Percentiles rank a stretch among this genome's conserved stretches.
These are phyloP conservation scores for Saguinus midas DNA, from an alignment of 2,113 vertebrate species.

Conservation along the genomic window DNA sequence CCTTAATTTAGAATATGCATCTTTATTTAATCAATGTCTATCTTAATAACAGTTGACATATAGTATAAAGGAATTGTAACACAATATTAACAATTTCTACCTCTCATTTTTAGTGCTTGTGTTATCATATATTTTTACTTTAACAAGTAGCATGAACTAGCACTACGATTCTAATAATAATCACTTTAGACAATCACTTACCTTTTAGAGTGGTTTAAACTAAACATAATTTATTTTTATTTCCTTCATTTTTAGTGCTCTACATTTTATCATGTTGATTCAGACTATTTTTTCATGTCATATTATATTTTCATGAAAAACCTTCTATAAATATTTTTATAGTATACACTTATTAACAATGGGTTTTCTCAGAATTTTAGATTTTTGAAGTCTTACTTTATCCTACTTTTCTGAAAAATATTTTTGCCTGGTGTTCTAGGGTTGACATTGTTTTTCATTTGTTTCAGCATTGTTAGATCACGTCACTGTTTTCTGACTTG, in stretches of 20 bases:
- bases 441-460: not conserved
- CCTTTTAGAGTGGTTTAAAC: not conserved
- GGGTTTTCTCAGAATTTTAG: not conserved
- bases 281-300: not conserved
- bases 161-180: not conserved
- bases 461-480: not conserved
- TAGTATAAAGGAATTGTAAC: not conserved
- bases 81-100: not conserved
- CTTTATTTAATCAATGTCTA: not conserved
- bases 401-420: not conserved
- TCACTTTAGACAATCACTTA: not conserved
- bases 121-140: not conserved
- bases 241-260: not conserved
- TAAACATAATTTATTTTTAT: not conserved
- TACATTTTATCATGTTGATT: not conserved
- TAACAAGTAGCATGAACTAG: not conserved
- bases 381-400: not conserved
- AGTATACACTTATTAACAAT: not conserved
- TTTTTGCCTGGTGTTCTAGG: not conserved
- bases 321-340: not conserved
- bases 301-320: not conserved
- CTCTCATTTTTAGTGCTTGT: not conserved
- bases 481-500: not conserved
- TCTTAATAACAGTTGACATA: not conserved
- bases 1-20: not conserved